Conservation (phyloP, 2,888 invertebrate genomes). For the Tachina fera region DNA sequence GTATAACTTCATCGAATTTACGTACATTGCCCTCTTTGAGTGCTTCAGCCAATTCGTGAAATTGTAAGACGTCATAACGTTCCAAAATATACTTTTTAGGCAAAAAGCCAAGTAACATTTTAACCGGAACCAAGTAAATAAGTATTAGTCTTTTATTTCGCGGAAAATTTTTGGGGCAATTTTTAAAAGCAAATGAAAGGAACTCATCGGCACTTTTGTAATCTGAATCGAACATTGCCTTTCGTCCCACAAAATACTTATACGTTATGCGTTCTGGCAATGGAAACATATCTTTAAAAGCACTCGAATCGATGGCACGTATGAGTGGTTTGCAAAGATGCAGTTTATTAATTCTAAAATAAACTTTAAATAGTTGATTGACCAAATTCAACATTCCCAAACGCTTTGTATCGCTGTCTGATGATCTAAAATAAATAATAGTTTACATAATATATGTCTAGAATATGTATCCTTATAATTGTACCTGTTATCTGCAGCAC, state of each 20-base stretch:
- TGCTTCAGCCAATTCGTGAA: constrained; percentile 93
- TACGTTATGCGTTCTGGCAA: constrained; percentile 98
- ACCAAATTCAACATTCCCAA: constrained; percentile 98
- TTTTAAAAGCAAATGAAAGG: constrained; percentile 95
- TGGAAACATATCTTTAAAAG: constrained; percentile 94
- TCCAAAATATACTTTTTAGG: constrained; percentile 91
- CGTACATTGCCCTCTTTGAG: constrained; percentile 95
- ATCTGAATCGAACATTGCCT: constrained; percentile 99
- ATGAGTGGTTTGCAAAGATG: constrained; percentile 97
- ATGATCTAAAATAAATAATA: constrained; percentile 83
- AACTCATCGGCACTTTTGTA: constrained; percentile 96
- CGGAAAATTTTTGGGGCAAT: constrained; percentile 91
- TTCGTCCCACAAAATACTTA: constrained; percentile 97
- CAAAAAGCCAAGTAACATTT: constrained; percentile 98
- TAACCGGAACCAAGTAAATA: constrained; percentile 97
- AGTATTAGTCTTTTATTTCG: constrained; percentile 96
- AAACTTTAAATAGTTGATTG: constrained; percentile 97
- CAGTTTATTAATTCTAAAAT: constrained; percentile 95
- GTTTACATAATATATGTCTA: not conserved
- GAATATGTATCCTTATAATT: not conserved
- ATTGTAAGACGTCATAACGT: constrained; percentile 95
- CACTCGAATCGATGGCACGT: constrained; percentile 96
- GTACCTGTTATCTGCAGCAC: constrained; percentile 94
- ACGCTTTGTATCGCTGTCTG: constrained; percentile 95
- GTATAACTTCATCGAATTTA: constrained; percentile 92